These are phyloP conservation scores for Nebria ingens DNA, from an alignment of 1,140 invertebrate genomes.

Conservation along the genomic window DNA sequence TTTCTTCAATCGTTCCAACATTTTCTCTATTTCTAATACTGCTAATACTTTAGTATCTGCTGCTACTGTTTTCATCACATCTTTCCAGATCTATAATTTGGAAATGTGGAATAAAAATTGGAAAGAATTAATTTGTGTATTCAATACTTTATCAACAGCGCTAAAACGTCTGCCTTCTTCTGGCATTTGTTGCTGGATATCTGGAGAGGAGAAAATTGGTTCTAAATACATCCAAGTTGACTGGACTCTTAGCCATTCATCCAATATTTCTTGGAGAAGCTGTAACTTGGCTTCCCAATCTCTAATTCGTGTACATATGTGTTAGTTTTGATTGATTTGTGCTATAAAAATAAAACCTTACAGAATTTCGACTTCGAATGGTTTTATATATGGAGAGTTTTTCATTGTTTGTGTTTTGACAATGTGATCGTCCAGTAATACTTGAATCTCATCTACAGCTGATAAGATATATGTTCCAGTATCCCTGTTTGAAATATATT, in stretches of 20 bases:
- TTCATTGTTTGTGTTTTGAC: constrained; percentile 97
- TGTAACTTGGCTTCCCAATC: constrained; percentile 71
- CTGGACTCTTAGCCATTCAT: constrained; percentile 94
- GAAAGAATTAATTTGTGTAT: constrained; percentile 3
- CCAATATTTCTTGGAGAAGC: constrained; percentile 81
- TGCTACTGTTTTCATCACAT: constrained; percentile 81
- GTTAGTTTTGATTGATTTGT: constrained; percentile 3
- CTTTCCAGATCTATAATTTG: constrained; percentile 64
- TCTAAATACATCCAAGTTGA: constrained; percentile 95
- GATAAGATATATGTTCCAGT: constrained; percentile 86
- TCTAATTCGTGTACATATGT: too few relatives aligned
- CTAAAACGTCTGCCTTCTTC: constrained; percentile 83
- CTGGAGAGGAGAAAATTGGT: constrained; percentile 94
- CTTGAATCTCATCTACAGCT: constrained; percentile 88
- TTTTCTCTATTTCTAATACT: constrained; percentile 85
- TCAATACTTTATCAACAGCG: constrained; percentile 73
- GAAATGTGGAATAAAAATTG: background rate
- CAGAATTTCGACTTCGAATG: constrained; percentile 74
- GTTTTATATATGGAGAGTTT: constrained; percentile 93
- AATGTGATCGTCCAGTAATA: constrained; percentile 92
- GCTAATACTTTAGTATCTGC: constrained; percentile 71
- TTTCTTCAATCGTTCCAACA: constrained; percentile 83
- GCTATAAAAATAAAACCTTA: constrained; percentile 35
- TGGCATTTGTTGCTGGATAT: constrained; percentile 94
- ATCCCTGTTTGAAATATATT: constrained; percentile 51